Evolutionary conservation across 2,113 vertebrate genomes (phyloP), one percentile per base, ranked within the genome.

Genomic region (Pyrgilauda ruficollis): DNA sequence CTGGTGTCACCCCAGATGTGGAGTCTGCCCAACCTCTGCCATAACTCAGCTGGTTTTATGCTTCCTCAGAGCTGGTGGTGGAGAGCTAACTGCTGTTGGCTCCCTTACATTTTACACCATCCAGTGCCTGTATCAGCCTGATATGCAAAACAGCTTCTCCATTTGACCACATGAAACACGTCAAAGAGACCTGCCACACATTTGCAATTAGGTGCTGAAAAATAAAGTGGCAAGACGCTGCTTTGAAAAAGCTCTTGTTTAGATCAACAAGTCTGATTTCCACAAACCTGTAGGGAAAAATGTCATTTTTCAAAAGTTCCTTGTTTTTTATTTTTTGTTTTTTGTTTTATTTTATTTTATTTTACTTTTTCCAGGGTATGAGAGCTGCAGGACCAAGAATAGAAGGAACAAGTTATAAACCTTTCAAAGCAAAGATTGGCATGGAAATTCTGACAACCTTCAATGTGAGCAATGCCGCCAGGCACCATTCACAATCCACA

Each of bases 371-470:
- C 68, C 44, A 30, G 64, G 18, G 43, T 73, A 67, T 2, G 3
- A 76, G 76, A 85, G 52, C 69, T 81, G n/a, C 77, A 89, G 46
- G 83, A 89, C 62, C 94, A 72, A 72, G 80, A 97, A 97, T 95
- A 96, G 94, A 87, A 94, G 43, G 92, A 41, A 95, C 64, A 78
- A 85, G 46, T 74, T 96, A 89, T 44, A 96, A 93, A 89, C 69
- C 76, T 92, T 90, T 94, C 92, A 95, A 95, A 94, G 94, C 37
- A 52, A 73, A 96, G 96, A 97, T 97, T 91, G 91, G 95, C 90
- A 93, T 79, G 84, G 95, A 96, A 95, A 72, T 94, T 96, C 94
- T 96, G 94, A 93, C 95, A 96, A 87, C 80, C 58, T 6, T 87
- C 87, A 94, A 90, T 84, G 82, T 75, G 85, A 91, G 88, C 90